phyloP scores from a whole-genome alignment of 2,113 vertebrate species.

The cattle (Bos taurus) region ARS-UCD2.0 NC_037336.1:37378001-37378500 shows the following conservation, averaged over 20 bases:
- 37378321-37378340: background rate
- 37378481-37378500: rapidly evolving
- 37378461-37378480: background rate
- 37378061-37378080: background rate
- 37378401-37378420: background rate
- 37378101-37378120: background rate
- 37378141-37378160: background rate
- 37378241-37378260: background rate
- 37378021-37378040: background rate
- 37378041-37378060: background rate
- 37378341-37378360: background rate
- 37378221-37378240: background rate
- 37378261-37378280: background rate
- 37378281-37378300: background rate
- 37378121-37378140: background rate
- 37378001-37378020: background rate
- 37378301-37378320: background rate
- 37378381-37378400: background rate
- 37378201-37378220: background rate
- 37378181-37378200: background rate
- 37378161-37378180: background rate
- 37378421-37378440: background rate
- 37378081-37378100: background rate
- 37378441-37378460: background rate
- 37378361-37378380: background rate